Conservation (phyloP, 2,113 vertebrate genomes). For the Thalassoma bifasciatum region DNA sequence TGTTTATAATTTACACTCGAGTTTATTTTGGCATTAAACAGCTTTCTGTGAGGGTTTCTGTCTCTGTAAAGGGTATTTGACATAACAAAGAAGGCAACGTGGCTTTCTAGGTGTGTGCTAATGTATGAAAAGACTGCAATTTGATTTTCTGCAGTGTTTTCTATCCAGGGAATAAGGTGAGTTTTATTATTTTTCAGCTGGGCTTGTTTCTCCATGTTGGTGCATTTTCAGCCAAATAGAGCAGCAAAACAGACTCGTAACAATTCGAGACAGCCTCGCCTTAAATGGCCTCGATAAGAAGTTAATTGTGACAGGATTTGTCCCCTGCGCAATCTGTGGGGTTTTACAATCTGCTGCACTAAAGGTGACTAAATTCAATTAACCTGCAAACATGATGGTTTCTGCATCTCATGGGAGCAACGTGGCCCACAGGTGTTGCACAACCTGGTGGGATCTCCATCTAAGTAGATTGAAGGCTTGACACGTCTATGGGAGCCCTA, state of each 20-base stretch:
- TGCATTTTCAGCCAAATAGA: not conserved
- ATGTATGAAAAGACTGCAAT: not conserved
- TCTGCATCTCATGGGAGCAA: conserved; percentile 21
- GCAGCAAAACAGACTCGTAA: not conserved
- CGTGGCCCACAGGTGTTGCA: conserved; percentile 53
- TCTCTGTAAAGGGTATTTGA: not conserved
- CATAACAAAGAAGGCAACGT: fast-evolving
- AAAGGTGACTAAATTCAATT: not conserved
- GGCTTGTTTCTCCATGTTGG: conserved; percentile 10
- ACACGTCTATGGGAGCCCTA: too few species aligned
- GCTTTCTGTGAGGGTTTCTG: not conserved
- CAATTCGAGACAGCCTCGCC: not conserved
- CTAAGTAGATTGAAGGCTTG: not conserved
- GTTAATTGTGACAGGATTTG: not conserved
- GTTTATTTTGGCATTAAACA: not conserved
- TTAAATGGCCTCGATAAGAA: not conserved
- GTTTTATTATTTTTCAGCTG: not conserved
- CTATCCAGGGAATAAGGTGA: conserved; percentile 15
- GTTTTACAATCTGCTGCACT: not conserved
- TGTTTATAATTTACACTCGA: not conserved
- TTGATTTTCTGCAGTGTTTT: conserved; percentile 25
- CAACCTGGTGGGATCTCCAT: conserved; percentile 14
- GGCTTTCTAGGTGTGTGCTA: not conserved
- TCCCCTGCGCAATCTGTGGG: not conserved
- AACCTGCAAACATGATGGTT: not conserved